A percentile compares a stretch with the other conserved stretches of the same genome.
Conservation (phyloP, 92 coral and sea anemone genomes). For the Epizoanthus stellaris region DNA sequence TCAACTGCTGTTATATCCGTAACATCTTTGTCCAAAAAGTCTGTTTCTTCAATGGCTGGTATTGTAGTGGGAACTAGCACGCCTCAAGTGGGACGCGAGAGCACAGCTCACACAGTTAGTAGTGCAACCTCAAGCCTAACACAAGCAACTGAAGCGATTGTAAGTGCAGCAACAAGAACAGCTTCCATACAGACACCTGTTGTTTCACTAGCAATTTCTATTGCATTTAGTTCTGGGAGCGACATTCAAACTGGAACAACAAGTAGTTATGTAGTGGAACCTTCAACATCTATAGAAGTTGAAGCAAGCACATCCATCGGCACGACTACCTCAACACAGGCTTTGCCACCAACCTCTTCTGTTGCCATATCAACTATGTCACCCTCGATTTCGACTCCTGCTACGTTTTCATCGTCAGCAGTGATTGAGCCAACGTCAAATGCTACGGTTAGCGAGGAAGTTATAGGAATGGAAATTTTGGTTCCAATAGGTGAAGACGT, state of each 20-base stretch:
- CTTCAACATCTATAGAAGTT: not conserved
- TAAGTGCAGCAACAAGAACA: not conserved
- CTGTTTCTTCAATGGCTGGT: not conserved
- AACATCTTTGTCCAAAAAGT: not conserved
- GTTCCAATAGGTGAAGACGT: constrained; percentile 31
- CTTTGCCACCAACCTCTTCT: not conserved
- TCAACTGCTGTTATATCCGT: not conserved
- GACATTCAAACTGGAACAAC: not conserved
- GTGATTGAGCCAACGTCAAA: constrained; percentile 8
- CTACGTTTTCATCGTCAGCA: not conserved
- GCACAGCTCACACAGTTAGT: not conserved
- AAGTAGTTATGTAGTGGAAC: not conserved
- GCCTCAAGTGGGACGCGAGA: not conserved
- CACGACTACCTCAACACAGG: not conserved
- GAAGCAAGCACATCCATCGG: not conserved
- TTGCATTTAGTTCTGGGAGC: not conserved
- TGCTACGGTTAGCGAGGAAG: not conserved
- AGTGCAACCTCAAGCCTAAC: not conserved
- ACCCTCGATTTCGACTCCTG: not conserved
- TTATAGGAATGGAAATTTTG: constrained; percentile 18
- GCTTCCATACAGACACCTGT: not conserved
- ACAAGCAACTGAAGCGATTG: not conserved
- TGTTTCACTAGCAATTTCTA: not conserved
- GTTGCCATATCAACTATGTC: not conserved
- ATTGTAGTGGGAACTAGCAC: not conserved